Percentiles rank a stretch among this genome's conserved stretches.
phyloP scores from a whole-genome alignment of 2,888 invertebrate genomes.

The Idaea aversata region DNA sequence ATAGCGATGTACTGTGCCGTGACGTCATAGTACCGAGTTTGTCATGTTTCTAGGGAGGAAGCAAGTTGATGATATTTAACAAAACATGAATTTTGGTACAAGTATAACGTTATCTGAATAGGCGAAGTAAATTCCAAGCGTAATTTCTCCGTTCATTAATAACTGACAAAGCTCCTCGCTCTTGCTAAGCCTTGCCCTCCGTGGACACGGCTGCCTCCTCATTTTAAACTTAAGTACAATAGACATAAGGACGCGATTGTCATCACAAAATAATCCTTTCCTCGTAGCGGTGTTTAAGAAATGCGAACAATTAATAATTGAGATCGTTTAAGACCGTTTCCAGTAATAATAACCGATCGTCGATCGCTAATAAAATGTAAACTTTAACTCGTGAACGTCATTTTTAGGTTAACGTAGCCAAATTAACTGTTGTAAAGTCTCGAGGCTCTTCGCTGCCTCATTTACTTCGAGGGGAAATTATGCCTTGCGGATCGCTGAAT shows the following conservation, averaged over 20 bases:
- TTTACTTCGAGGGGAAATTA: background rate
- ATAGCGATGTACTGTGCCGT: background rate
- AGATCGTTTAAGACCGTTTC: slow-evolving; percentile 34
- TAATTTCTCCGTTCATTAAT: slow-evolving; percentile 63
- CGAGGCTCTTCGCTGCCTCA: background rate
- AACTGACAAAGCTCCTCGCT: slow-evolving; percentile 56
- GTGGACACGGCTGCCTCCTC: slow-evolving; percentile 22
- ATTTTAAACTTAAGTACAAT: slow-evolving; percentile 43
- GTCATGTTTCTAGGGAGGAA: background rate
- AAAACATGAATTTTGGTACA: slow-evolving; percentile 24
- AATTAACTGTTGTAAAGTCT: background rate
- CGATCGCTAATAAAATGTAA: slow-evolving; percentile 23
- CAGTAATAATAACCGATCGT: slow-evolving; percentile 34
- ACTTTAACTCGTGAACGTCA: background rate
- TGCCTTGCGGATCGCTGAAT: background rate
- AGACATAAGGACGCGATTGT: slow-evolving; percentile 33
- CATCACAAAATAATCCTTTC: slow-evolving; percentile 32
- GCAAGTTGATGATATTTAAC: slow-evolving; percentile 9
- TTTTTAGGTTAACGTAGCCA: background rate
- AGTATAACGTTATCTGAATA: slow-evolving; percentile 49
- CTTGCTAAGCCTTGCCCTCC: slow-evolving; percentile 45
- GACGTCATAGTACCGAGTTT: background rate
- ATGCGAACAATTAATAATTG: slow-evolving; percentile 42
- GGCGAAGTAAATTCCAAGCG: slow-evolving; percentile 45
- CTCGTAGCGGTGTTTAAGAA: slow-evolving; percentile 34